Percentiles rank a stretch among this genome's conserved stretches.
Conservation (phyloP, 2,888 invertebrate species). For the Cryptocephalus moraei region DNA sequence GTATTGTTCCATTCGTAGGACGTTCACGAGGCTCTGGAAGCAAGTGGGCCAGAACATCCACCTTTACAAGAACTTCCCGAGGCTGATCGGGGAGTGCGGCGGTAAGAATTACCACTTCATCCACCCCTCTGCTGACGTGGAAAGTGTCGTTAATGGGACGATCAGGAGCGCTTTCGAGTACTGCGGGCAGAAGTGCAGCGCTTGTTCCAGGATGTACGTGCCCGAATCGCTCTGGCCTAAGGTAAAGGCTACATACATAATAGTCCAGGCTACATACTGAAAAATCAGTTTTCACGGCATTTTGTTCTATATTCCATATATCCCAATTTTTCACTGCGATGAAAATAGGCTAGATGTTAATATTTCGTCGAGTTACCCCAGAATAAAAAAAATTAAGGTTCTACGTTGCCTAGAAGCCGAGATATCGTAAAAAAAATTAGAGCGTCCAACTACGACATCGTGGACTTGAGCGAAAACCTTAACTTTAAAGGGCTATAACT, state of each 20-base stretch:
- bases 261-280: too few species aligned
- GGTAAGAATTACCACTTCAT: conserved; percentile 99
- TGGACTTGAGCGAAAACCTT: too few species aligned
- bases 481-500: too few species aligned
- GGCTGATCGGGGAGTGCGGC: conserved; percentile 93
- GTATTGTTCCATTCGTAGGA: conserved; percentile 40
- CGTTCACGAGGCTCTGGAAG: conserved; percentile 87
- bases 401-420: too few species aligned
- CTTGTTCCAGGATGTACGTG: conserved; percentile 94
- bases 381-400: too few species aligned
- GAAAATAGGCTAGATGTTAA: too few species aligned
- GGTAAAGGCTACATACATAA: conserved; percentile 6
- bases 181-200: conserved; percentile 97
- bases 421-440: too few species aligned
- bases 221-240: conserved; percentile 77
- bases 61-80: conserved; percentile 80
- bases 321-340: not conserved
- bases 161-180: conserved; percentile 92
- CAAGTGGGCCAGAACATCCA: conserved; percentile 83
- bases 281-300: too few species aligned
- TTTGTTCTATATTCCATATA: too few species aligned
- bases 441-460: too few species aligned
- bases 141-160: conserved; percentile 72
- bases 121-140: conserved; percentile 80
- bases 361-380: too few species aligned